Conservation (phyloP, 2,888 invertebrate genomes). For the Agrilus biguttatus region DNA sequence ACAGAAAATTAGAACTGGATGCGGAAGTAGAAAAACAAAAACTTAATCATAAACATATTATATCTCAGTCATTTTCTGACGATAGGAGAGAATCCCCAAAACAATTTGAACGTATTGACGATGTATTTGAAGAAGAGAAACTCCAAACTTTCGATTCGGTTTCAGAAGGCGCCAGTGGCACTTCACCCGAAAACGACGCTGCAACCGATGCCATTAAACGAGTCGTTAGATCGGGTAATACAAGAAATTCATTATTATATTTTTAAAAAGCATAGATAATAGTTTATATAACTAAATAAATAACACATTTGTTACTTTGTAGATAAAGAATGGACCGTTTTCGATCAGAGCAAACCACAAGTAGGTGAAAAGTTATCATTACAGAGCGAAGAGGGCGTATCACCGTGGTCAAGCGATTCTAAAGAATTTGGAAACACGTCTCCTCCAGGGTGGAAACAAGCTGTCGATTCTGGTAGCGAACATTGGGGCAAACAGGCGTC, state of each 20-base stretch:
- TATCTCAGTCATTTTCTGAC: too few species aligned
- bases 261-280: neutral
- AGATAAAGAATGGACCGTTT: conserved; percentile 45
- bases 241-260: neutral
- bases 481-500: conserved; percentile 25
- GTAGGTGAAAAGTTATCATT: conserved; percentile 22
- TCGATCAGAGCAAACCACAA: conserved; percentile 31
- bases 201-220: conserved; percentile 25
- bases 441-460: conserved; percentile 33
- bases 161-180: conserved; percentile 48
- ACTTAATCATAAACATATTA: too few species aligned
- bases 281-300: too few species aligned
- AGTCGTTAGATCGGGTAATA: conserved; percentile 27
- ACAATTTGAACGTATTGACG: too few species aligned
- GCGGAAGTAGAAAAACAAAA: too few species aligned
- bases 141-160: conserved; percentile 26
- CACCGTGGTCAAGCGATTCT: conserved; percentile 68
- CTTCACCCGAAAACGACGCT: conserved; percentile 46
- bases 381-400: conserved; percentile 40
- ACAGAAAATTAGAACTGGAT: too few species aligned
- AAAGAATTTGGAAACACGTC: conserved; percentile 40
- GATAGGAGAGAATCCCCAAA: too few species aligned
- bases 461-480: conserved; percentile 31
- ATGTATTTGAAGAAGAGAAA: too few species aligned
- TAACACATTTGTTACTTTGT: conserved; percentile 2